These are phyloP conservation scores for Timandra comae DNA, from an alignment of 2,888 invertebrate genomes.

Conservation along the genomic window DNA sequence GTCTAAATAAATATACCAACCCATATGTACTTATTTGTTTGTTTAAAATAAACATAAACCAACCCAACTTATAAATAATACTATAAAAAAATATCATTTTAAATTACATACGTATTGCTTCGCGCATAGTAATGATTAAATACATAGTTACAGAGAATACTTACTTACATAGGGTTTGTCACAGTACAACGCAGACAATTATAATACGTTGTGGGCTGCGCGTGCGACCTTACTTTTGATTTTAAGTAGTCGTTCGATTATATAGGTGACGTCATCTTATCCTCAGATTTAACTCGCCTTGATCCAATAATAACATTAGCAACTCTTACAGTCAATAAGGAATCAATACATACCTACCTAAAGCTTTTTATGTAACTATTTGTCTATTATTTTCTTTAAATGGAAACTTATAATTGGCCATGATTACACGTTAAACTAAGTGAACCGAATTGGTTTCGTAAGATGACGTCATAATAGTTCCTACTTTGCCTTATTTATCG, in stretches of 20 bases:
- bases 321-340: constrained; percentile 16
- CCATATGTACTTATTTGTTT: too few species aligned
- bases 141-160: too few species aligned
- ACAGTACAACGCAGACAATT: constrained; percentile 14
- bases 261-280: constrained; percentile 50
- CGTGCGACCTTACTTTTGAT: constrained; percentile 45
- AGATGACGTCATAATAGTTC: constrained; percentile 21
- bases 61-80: too few species aligned
- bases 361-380: constrained; percentile 12
- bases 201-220: constrained; percentile 32
- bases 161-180: constrained; percentile 17
- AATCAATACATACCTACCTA: constrained; percentile 10
- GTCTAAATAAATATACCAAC: too few species aligned
- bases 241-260: constrained; percentile 44
- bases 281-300: constrained; percentile 53
- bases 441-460: constrained; percentile 16
- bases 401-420: constrained; percentile 18
- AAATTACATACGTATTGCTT: too few species aligned
- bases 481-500: constrained; percentile 15
- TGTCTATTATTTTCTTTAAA: constrained; percentile 19
- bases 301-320: constrained; percentile 39
- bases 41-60: too few species aligned
- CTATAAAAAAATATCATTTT: too few species aligned
- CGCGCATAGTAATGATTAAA: too few species aligned
- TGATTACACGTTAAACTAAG: constrained; percentile 15